phyloP scores from a whole-genome alignment of 1,140 invertebrate species.

The Eufriesea mexicana region DNA sequence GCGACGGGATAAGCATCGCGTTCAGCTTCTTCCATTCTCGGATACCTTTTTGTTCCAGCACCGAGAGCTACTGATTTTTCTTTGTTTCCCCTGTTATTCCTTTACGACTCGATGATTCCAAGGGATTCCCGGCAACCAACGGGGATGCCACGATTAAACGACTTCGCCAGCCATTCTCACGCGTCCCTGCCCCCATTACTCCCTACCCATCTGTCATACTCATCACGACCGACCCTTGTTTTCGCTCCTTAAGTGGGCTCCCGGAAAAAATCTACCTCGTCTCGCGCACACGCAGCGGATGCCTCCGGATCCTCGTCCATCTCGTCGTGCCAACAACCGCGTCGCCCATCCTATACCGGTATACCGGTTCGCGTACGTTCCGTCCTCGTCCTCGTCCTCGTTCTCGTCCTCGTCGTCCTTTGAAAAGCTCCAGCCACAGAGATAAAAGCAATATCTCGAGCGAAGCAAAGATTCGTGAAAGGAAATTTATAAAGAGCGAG shows the following conservation, averaged over 20 bases:
- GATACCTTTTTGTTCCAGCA: not conserved
- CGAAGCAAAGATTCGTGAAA: too few relatives aligned
- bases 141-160: conserved; percentile 18
- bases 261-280: conserved; percentile 8
- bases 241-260: conserved; percentile 25
- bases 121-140: not conserved
- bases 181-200: conserved; percentile 33
- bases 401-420: not conserved
- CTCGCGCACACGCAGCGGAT: not conserved
- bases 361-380: not conserved
- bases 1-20: not conserved
- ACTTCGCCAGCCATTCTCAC: conserved; percentile 37
- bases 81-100: not conserved
- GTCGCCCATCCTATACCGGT: too few relatives aligned
- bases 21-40: not conserved
- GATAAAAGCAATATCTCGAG: too few relatives aligned
- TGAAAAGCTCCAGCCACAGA: not conserved
- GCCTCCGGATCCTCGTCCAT: not conserved
- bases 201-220: conserved; percentile 48
- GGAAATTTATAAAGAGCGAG: too few relatives aligned
- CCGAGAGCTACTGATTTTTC: not conserved
- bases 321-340: not conserved
- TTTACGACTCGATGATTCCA: not conserved
- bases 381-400: too few relatives aligned
- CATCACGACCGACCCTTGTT: conserved; percentile 42